Evolutionary conservation across 2,797 vertebrate genomes (phyloP), one percentile per base, ranked within the genome.

Genomic region (Acanthis flammea): DNA sequence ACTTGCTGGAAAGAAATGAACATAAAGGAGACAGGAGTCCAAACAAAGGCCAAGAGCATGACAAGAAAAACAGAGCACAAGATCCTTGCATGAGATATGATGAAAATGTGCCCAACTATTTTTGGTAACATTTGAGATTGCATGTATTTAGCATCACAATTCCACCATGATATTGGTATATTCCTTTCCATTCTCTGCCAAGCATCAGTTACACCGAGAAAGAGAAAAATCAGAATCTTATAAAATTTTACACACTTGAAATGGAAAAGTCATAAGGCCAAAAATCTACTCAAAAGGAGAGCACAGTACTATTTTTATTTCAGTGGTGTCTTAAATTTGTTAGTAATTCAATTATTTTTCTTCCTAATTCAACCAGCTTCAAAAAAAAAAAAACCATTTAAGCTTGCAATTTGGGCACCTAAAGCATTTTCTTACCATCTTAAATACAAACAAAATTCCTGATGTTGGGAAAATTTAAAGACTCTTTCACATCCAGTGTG

Each of bases 31-130:
- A 54, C 9, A 31, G 14, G 0, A 47, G 16, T 17, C 0, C 0
- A 41, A 75, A 68, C 16, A 48, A 67, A 55, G 28, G 19, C 13
- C 17, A 50, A 44, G 41, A 50, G 15, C 5, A 2, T 19, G 41
- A 82, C 14, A 73, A 33, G 35, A 57, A 57, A 87, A 91, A 18
- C 14, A 45, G 24, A 47, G 27, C 23, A 76, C 23, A 57, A 50
- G 16, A 71, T 30, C 22, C 6, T 70, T 25, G 44, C 15, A 42
- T 1, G 4, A 51, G 19, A 53, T 58, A 67, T 0, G 0, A 48
- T 31, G 19, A 74, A 83, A 80, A 66, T 14, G 3, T 45, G 27
- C 5, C 21, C 47, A 65, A 7, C 24, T 55, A 16, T 48, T 78
- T 70, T 61, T 87, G n/a, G 24, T 41, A 57, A 41, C 4, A 31